Conservation (phyloP, 2,797 vertebrate species). For the Odontamblyopus lacepedii region DNA sequence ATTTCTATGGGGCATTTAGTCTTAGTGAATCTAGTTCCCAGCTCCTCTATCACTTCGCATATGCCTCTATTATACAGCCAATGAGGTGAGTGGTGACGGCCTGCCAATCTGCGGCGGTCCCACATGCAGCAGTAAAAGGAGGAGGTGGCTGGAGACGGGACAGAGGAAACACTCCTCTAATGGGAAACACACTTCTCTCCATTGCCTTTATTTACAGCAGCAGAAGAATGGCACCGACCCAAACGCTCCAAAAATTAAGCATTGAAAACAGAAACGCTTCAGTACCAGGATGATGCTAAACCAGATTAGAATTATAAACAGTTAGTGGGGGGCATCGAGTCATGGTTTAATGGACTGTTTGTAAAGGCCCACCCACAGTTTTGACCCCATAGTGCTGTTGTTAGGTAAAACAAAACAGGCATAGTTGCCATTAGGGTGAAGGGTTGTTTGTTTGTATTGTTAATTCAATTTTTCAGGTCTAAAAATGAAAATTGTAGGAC, state of each 20-base stretch:
- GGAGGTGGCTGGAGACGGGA: constrained; percentile 41
- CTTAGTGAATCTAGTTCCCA: constrained; percentile 10
- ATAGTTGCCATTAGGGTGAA: neutral
- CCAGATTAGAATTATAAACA: constrained; percentile 41
- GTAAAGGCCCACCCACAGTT: constrained; percentile 8
- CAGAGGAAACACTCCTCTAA: constrained; percentile 70
- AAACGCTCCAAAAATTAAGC: constrained; percentile 55
- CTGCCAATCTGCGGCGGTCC: constrained; percentile 58
- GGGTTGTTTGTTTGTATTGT: neutral
- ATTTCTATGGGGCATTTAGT: constrained; percentile 21
- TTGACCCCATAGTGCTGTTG: constrained; percentile 3
- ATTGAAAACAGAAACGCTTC: constrained; percentile 63
- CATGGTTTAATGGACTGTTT: neutral
- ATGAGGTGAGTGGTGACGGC: constrained; percentile 50
- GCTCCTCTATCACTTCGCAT: constrained; percentile 36
- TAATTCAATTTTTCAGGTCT: neutral
- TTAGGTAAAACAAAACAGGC: constrained; percentile 1
- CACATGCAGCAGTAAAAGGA: constrained; percentile 49
- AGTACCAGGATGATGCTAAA: constrained; percentile 17
- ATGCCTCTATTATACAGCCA: constrained; percentile 26
- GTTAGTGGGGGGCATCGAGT: constrained; percentile 1
- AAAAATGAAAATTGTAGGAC: neutral
- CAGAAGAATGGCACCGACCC: constrained; percentile 49
- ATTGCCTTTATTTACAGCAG: constrained; percentile 54
- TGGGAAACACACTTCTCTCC: constrained; percentile 76